A percentile compares a stretch with the other conserved stretches of the same genome.
Conservation (phyloP, 23 tunicate species). For the Botrylloides violaceus region DNA sequence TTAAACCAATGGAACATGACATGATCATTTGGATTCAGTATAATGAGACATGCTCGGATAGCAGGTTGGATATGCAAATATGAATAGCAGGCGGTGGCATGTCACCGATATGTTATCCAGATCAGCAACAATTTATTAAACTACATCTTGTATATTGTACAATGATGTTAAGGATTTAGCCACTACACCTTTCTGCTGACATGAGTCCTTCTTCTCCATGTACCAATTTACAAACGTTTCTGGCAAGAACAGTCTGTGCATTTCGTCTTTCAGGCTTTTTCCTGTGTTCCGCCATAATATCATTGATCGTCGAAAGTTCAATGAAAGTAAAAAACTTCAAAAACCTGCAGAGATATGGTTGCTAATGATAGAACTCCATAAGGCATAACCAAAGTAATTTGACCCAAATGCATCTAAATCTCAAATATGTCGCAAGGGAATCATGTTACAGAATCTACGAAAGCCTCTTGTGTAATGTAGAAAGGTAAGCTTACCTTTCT, state of each 20-base stretch:
- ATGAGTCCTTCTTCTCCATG: constrained; percentile 74
- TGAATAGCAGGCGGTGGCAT: too few species aligned
- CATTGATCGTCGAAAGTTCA: constrained; percentile 49
- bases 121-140: too few species aligned
- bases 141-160: too few species aligned
- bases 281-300: constrained; percentile 55
- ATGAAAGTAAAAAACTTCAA: constrained; percentile 78
- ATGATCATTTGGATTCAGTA: too few species aligned
- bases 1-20: too few species aligned
- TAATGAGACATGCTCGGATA: too few species aligned
- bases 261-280: constrained; percentile 37
- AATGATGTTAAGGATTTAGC: too few species aligned
- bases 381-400: too few species aligned
- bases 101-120: too few species aligned
- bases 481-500: constrained; percentile 35
- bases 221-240: constrained; percentile 70
- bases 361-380: too few species aligned
- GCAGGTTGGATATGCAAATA: too few species aligned
- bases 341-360: constrained; percentile 35
- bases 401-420: neutral
- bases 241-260: constrained; percentile 72
- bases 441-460: neutral
- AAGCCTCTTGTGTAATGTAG: neutral
- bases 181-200: constrained; percentile 90
- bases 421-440: neutral